Evolutionary conservation across 2,797 vertebrate genomes (phyloP), one percentile per base, ranked within the genome.

Genomic region (Sus cebifrons): DNA sequence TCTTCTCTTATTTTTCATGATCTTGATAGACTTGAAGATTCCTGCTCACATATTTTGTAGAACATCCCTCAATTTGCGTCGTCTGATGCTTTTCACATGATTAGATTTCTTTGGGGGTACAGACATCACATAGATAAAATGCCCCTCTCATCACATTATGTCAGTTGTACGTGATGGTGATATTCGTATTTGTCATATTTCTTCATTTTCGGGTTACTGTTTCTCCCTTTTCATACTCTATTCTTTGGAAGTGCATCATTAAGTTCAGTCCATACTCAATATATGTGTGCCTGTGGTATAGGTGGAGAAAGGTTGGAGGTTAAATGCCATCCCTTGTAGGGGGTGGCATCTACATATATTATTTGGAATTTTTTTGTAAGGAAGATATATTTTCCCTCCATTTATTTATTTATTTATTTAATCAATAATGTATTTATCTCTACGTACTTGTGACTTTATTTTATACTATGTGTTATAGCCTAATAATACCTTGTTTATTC

Each of bases 391-490:
- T 49, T 87, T 78, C n/a, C 56, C 4, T 75, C 1, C 12, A 67
- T 21, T 82, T 56, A 20, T 40, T 65, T 86, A 27, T 62, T 18
- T 77, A 54, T 93, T 68, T 86, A 27, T 62, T 18, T 77, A 62
- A 90, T 74, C 3, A 49, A 5, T 60, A 65, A 82, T 91, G 74
- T 29, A 67, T 89, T 71, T 81, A 15, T n/a, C 32, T 96, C 65
- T 86, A 54, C 86, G 29, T 14, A 40, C 16, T 86, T 27, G 18
- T 32, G 15, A 0, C n/a, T 71, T 83, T 82, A 62, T 83, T 86
- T 96, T 86, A 65, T 62, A 67, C 29, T 86, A 92, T 86, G 49
- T 13, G 6, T 77, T 89, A 77, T 86, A 82, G 9, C 71, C 13
- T 62, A 70, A 14, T 64, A 75, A 71, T 60, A 89, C 3, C 21